These are phyloP conservation scores for Acanthococcus lagerstroemiae DNA, from an alignment of 2,888 invertebrate genomes.

Conservation along the genomic window DNA sequence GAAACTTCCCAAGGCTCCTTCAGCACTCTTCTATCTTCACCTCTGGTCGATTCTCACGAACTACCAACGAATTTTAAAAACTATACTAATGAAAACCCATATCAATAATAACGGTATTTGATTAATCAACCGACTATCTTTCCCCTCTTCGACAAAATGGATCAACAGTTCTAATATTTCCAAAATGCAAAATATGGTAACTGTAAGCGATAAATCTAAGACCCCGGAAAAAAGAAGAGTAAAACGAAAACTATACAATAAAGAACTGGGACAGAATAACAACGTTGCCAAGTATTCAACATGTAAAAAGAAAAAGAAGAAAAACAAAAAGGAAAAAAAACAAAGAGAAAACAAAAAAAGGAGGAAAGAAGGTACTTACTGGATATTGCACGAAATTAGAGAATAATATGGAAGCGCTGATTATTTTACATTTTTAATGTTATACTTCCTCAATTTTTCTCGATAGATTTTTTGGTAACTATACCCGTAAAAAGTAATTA, in stretches of 20 bases:
- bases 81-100: conserved; percentile 23
- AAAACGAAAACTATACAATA: conserved; percentile 14
- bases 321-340: neutral
- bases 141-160: too few species aligned
- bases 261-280: neutral
- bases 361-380: neutral
- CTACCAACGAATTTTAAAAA: too few species aligned
- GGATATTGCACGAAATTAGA: conserved; percentile 16
- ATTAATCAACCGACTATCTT: too few species aligned
- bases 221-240: conserved; percentile 3
- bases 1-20: too few species aligned
- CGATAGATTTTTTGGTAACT: neutral
- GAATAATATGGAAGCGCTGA: conserved; percentile 11
- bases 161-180: neutral
- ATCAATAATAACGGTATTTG: conserved; percentile 8
- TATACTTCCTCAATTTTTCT: neutral
- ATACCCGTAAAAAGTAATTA: neutral
- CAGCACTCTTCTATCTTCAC: too few species aligned
- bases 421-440: neutral
- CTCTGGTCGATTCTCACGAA: too few species aligned
- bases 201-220: conserved; percentile 20
- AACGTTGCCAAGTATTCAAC: conserved; percentile 14
- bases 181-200: conserved; percentile 23
- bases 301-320: neutral
- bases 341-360: neutral